phyloP scores from a whole-genome alignment of 2,888 invertebrate species.

The Oegoconia quadripuncta region DNA sequence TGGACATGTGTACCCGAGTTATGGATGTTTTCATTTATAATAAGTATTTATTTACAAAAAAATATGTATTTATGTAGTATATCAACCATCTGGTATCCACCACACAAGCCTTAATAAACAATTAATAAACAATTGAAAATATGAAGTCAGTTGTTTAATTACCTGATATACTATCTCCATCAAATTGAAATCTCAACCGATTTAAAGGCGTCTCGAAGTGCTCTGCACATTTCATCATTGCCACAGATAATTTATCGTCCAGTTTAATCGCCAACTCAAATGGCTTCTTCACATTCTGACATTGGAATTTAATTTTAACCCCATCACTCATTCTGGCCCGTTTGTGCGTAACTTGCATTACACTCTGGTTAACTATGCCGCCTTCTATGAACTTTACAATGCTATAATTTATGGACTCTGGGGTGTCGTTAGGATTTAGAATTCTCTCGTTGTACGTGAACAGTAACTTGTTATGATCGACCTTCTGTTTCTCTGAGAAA shows the following conservation, averaged over 20 bases:
- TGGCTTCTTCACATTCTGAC: constrained; percentile 58
- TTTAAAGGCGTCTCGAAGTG: constrained; percentile 53
- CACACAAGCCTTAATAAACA: too few species aligned
- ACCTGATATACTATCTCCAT: constrained; percentile 70
- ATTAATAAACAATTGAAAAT: too few species aligned
- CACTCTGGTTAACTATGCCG: constrained; percentile 50
- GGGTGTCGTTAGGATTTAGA: constrained; percentile 57
- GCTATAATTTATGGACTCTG: constrained; percentile 57
- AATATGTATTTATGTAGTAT: too few species aligned
- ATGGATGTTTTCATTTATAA: too few species aligned
- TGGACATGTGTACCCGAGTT: too few species aligned
- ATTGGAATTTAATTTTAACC: constrained; percentile 64
- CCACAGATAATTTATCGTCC: constrained; percentile 48
- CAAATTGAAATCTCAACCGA: constrained; percentile 71
- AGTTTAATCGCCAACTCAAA: constrained; percentile 40
- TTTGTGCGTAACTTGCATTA: constrained; percentile 27
- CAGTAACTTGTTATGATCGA: constrained; percentile 47
- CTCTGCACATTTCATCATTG: constrained; percentile 70
- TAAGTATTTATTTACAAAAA: too few species aligned
- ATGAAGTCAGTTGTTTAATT: too few species aligned
- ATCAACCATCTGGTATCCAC: too few species aligned
- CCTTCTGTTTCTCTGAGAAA: constrained; percentile 50
- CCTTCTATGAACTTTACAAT: constrained; percentile 70
- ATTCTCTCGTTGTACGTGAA: constrained; percentile 61
- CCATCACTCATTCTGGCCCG: constrained; percentile 26